Evolutionary conservation across 35 echinoderm and acorn worm genomes (phyloP).

Genomic region (Ptychodera flava): DNA sequence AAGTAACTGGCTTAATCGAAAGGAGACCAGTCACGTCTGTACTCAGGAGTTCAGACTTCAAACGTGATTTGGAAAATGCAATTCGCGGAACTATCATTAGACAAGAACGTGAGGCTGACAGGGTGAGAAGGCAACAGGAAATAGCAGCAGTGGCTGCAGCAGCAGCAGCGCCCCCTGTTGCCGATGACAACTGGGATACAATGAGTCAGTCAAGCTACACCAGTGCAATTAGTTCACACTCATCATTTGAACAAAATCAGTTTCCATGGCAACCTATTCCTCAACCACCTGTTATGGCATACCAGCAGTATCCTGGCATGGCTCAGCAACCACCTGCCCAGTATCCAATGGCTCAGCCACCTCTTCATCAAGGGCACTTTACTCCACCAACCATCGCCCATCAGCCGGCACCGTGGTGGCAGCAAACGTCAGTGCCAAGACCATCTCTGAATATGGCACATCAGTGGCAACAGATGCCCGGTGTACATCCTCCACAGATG

Average conservation of each 20-base stretch:
- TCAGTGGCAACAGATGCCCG: not conserved
- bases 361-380: not conserved
- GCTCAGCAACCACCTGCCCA: not conserved
- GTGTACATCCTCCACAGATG: not conserved
- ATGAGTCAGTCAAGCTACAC: not conserved
- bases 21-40: not conserved
- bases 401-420: not conserved
- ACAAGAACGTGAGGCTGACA: slow-evolving; percentile 5
- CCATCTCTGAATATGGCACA: not conserved
- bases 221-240: not conserved
- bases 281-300: not conserved
- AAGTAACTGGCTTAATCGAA: not conserved
- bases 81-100: slow-evolving; percentile 4
- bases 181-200: not conserved
- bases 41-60: slow-evolving; percentile 5
- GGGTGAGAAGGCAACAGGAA: not conserved
- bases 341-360: not conserved
- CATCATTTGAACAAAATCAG: not conserved
- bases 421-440: not conserved
- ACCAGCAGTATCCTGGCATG: not conserved
- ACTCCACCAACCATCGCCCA: not conserved
- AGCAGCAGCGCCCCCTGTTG: not conserved
- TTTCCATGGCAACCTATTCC: not conserved
- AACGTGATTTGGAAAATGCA: slow-evolving; percentile 4
- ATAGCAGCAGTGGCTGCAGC: not conserved